Evolutionary conservation across 2,797 vertebrate genomes (phyloP).

Genomic region (Sarcophilus harrisii): DNA sequence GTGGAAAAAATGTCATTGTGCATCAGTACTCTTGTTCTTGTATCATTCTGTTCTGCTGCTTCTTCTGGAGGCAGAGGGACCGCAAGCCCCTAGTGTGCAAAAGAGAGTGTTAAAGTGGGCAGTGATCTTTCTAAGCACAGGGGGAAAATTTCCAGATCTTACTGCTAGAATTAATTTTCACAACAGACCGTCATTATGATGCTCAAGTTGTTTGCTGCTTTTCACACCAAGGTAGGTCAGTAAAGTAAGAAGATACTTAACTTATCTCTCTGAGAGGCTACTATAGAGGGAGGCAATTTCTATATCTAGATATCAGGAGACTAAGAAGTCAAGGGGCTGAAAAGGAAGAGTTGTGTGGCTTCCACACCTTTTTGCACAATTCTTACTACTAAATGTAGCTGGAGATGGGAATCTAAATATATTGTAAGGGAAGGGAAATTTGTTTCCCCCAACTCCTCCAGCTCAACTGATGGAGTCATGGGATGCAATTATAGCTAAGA

Average conservation of each 20-base stretch:
- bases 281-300: not conserved
- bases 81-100: not conserved
- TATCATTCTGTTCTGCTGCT: not conserved
- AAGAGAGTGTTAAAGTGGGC: not conserved
- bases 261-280: not conserved
- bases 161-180: not conserved
- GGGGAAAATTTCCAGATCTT: no score
- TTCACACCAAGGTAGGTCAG: not conserved
- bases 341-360: not conserved
- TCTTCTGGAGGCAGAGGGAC: not conserved
- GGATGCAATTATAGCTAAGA: not conserved
- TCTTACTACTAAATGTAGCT: not conserved
- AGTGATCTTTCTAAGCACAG: not conserved
- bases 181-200: not conserved
- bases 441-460: not conserved
- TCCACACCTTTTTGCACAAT: not conserved
- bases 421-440: not conserved
- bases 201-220: not conserved
- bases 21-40: rapidly evolving
- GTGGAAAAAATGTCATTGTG: not conserved
- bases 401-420: not conserved
- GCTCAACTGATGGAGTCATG: not conserved
- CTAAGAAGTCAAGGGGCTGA: not conserved
- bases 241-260: not conserved
- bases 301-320: not conserved